Base-by-base conservation (phyloP, 2,797 vertebrate species). In the Delichon dasypus region DNA sequence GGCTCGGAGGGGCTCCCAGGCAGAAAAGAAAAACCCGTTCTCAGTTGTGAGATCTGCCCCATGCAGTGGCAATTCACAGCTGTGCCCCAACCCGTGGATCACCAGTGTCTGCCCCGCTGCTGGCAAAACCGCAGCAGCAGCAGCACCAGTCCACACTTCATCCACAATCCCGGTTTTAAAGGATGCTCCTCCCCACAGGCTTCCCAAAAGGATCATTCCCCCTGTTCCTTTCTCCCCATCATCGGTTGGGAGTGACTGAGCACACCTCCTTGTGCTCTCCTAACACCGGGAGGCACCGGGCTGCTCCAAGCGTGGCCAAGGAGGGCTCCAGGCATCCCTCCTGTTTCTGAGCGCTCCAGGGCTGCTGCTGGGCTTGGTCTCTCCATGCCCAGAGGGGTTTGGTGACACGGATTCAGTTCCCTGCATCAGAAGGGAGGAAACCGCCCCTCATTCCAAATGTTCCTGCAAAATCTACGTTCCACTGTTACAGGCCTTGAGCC, bases 61-160 rank as follows among this genome's bases (percentile, higher is more conserved):
- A 4, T 0, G 0, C 42, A 16, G 19, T 1, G 17, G 60, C 38
- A 91, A 65, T 26, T 40, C 20, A 2, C 0, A 0, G 42, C 26
- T 4, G 1, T 13, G 36, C 61, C 53, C 30, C 40, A 23, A 36
- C 13, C 29, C 22, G 0, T 2, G 11, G 48, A 38, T 32, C 51
- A 16, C n/a, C 67, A 10, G 0, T 2, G 1, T 5, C 60, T 26
- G 36, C 58, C 42, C 50, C 10, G 4, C 57, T 12, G 9, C 44
- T 23, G 68, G 32, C 48, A 48, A 23, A 70, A 64, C 23, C 17
- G 42, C 60, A 36, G 82, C 75, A 47, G 82, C 73, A 40, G 53
- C 38, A 71, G 30, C 51, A 30, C 27, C 64, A n/a, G 30, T 4
- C 51, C 60, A 23, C 16, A 3, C 23, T 26, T 27, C 54, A 57